Percentiles rank a stretch among this genome's conserved stretches.
These are phyloP conservation scores for Stenurella melanura DNA, from an alignment of 2,888 invertebrate genomes.

Conservation along the genomic window DNA sequence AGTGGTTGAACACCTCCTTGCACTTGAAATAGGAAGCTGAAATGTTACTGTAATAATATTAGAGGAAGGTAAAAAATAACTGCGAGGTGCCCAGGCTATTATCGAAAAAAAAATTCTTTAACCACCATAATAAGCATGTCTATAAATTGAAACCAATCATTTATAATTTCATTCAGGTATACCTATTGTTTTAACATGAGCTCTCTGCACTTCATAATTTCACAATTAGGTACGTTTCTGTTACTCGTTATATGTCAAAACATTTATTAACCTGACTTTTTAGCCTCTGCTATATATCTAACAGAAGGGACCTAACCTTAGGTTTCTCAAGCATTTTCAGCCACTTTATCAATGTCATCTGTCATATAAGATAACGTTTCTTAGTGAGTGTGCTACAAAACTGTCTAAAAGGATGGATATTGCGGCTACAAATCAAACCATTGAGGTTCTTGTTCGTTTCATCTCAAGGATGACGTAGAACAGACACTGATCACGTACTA, in stretches of 20 bases:
- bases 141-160: too few relatives aligned
- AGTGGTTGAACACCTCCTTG: too few relatives aligned
- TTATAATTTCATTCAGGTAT: too few relatives aligned
- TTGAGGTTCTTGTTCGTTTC: not conserved
- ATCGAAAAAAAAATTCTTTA: too few relatives aligned
- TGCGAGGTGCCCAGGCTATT: too few relatives aligned
- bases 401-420: slow-evolving; percentile 27
- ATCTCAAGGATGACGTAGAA: not conserved
- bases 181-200: too few relatives aligned
- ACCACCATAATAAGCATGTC: too few relatives aligned
- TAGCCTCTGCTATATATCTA: not conserved
- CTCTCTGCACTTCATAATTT: too few relatives aligned
- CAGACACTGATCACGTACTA: not conserved
- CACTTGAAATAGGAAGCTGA: too few relatives aligned
- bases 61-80: too few relatives aligned
- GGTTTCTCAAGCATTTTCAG: slow-evolving; percentile 1
- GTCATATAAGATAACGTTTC: slow-evolving; percentile 30
- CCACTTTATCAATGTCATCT: slow-evolving; percentile 25
- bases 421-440: slow-evolving; percentile 17
- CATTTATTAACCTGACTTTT: slow-evolving; percentile 13
- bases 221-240: too few relatives aligned
- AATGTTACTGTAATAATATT: too few relatives aligned
- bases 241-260: not conserved
- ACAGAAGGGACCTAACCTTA: slow-evolving; percentile 10
- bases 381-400: slow-evolving; percentile 10